Evolutionary conservation across 1,140 invertebrate species (phyloP).

Genomic region (Tribolium castaneum): DNA sequence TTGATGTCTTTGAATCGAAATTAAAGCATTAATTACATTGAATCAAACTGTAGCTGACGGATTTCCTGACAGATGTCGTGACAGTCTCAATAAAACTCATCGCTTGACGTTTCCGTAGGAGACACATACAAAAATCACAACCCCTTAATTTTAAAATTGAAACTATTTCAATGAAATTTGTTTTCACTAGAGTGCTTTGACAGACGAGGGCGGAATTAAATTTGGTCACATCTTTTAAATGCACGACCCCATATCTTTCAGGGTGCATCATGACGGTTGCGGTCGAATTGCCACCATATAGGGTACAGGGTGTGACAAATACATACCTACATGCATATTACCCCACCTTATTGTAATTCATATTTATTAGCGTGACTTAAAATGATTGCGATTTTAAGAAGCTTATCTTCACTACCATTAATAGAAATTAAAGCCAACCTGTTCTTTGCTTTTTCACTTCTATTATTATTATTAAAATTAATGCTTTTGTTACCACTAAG

Average conservation of each 20-base stretch:
- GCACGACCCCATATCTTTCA: slow-evolving; percentile 49
- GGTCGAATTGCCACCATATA: not conserved
- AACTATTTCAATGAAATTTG: slow-evolving; percentile 58
- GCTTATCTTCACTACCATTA: slow-evolving; percentile 41
- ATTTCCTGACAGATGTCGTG: slow-evolving; percentile 57
- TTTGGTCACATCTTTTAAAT: slow-evolving; percentile 55
- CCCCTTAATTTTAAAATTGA: slow-evolving; percentile 57
- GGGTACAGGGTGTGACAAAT: slow-evolving; percentile 19
- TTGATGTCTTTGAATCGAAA: slow-evolving; percentile 53
- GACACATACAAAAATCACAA: slow-evolving; percentile 49
- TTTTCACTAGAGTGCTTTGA: slow-evolving; percentile 55
- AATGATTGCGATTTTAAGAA: slow-evolving; percentile 36
- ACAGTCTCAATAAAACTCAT: slow-evolving; percentile 52
- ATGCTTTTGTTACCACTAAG: slow-evolving; percentile 9
- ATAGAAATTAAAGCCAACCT: slow-evolving; percentile 36
- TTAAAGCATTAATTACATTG: slow-evolving; percentile 60
- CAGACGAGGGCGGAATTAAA: slow-evolving; percentile 55
- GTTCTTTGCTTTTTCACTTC: slow-evolving; percentile 17
- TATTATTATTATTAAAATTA: slow-evolving; percentile 42
- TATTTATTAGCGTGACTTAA: slow-evolving; percentile 40
- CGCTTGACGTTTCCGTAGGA: slow-evolving; percentile 56
- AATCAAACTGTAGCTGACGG: slow-evolving; percentile 51
- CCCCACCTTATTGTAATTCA: slow-evolving; percentile 37
- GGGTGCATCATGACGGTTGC: slow-evolving; percentile 4
- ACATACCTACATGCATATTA: slow-evolving; percentile 15